Base-by-base conservation (phyloP, 2,797 vertebrate species). In the Fistularia tabacaria region DNA sequence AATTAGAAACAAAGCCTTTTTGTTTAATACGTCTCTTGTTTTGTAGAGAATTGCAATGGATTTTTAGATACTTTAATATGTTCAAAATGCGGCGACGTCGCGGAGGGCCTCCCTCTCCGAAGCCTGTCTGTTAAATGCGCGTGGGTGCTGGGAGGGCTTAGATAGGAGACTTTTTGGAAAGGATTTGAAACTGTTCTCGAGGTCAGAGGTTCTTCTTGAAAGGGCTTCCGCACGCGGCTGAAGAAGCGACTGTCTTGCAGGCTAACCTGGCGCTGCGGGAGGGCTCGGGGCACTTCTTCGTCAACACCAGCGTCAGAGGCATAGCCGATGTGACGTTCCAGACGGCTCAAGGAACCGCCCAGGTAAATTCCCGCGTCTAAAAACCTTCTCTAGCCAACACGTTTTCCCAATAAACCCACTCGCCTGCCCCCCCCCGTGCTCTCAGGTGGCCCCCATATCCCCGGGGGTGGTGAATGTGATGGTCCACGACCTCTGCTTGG, bases 231-330 rank as follows among this genome's bases (percentile, higher is more conserved):
- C 15, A 36, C 1, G n/a, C 53, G 6, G 11, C 1, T 0, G 1
- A 10, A 14, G 3, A 11, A n/a, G 25, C 5, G 25, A 25, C 25
- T n/a, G 14, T 66, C 66, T 87, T 71, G 6, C 79, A 99, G 97
- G 89, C 80, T 0, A 91, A 92, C 58, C 88, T 99, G 46, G 71
- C 74, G 5, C 82, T 99, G 71, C 84, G 43, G 46, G 94, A 94
- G 64, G 97, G 96, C 38, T 99, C 97, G 0, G 97, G 95, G 3
- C 93, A 95, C 85, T 99, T 98, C 82, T 95, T 90, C 61, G 80
- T 99, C 76, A 98, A 98, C 58, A 87, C 92, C 47, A 99, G 92
- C 2, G 51, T 86, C 1, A 72, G 59, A 12, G 91, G 91, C 6
- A 57, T 95, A 3, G 87, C 91, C 2, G 80, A 85, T 9, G 90